Evolutionary conservation across 2,113 vertebrate genomes (phyloP).

Genomic region (Heterotilapia buettikoferi): DNA sequence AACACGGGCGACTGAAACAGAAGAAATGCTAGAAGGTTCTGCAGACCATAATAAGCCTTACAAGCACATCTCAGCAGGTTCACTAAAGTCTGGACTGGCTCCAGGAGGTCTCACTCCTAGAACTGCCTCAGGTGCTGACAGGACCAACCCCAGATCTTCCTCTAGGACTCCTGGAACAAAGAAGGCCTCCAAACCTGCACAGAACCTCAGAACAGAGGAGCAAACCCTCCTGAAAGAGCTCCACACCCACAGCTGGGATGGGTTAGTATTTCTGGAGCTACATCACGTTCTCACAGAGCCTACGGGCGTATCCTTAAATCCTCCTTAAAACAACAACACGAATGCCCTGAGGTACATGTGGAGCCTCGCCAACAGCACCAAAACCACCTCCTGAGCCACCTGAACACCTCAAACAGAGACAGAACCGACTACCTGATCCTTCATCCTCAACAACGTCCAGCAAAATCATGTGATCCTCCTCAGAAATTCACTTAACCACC

Average conservation of each 20-base stretch:
- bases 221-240: neutral
- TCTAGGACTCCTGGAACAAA: neutral
- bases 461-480: neutral
- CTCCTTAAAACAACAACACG: neutral
- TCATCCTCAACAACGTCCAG: fast-evolving
- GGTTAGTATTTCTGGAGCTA: neutral
- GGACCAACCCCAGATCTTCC: neutral
- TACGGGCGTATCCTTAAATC: neutral
- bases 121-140: neutral
- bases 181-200: neutral
- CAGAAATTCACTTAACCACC: neutral
- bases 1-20: fast-evolving
- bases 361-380: neutral
- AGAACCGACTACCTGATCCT: neutral
- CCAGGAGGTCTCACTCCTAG: neutral
- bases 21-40: fast-evolving
- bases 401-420: neutral
- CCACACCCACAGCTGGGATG: neutral
- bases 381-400: neutral
- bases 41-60: fast-evolving
- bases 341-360: fast-evolving
- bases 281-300: neutral
- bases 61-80: neutral
- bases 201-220: neutral
- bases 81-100: fast-evolving